These are phyloP conservation scores for Perodicticus potto DNA, from an alignment of 2,797 vertebrate species.

Conservation along the genomic window DNA sequence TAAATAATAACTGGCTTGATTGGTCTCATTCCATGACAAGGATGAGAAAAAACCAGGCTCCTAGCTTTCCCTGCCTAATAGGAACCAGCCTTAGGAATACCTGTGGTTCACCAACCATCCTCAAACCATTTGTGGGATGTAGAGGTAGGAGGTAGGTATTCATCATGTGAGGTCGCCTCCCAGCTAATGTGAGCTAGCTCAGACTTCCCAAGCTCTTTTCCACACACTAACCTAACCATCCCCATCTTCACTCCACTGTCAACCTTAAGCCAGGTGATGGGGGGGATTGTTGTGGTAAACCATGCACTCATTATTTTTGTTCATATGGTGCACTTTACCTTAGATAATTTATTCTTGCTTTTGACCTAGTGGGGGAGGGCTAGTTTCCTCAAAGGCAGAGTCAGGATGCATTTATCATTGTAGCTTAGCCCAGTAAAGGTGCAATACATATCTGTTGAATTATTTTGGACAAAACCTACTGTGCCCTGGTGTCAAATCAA, in stretches of 20 bases:
- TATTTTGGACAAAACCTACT: slow-evolving; percentile 15
- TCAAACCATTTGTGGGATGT: slow-evolving; percentile 65
- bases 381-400: neutral
- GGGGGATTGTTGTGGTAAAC: neutral
- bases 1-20: slow-evolving; percentile 72
- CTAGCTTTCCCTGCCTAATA: slow-evolving; percentile 73
- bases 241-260: neutral
- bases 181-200: neutral
- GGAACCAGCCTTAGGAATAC: slow-evolving; percentile 78
- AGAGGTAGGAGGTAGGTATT: slow-evolving; percentile 75
- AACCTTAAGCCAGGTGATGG: neutral
- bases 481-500: neutral
- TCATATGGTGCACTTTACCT: neutral
- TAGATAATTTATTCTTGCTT: neutral
- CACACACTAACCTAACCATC: neutral
- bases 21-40: slow-evolving; percentile 72
- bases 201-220: slow-evolving; percentile 43
- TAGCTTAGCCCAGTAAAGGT: neutral
- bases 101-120: slow-evolving; percentile 78
- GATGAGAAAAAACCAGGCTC: slow-evolving; percentile 62
- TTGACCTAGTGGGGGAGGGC: neutral
- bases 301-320: neutral
- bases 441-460: neutral
- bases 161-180: slow-evolving; percentile 74
- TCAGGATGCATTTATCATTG: neutral